A percentile compares a stretch with the other conserved stretches of the same genome.
Conservation (phyloP, 2,113 vertebrate species). For the Leucoraja erinaceus region DNA sequence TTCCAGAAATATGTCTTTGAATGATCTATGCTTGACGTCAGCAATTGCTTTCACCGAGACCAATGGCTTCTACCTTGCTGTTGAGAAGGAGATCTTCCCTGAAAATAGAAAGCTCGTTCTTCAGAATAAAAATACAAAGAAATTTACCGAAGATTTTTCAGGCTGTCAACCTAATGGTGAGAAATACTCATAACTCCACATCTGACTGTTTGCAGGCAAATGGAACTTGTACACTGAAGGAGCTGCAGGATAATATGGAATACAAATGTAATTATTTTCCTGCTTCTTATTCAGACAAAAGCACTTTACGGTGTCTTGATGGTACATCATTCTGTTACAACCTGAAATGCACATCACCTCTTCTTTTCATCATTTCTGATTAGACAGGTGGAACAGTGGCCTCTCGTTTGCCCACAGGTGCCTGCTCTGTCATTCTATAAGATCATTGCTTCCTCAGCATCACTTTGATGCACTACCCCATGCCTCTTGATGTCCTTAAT, state of each 20-base stretch:
- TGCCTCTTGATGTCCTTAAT: too few species aligned
- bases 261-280: not conserved
- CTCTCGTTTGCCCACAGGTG: too few species aligned
- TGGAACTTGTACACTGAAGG: not conserved
- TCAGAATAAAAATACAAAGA: conserved; percentile 23
- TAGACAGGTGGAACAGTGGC: not conserved
- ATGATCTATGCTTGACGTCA: not conserved
- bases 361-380: not conserved
- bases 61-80: conserved; percentile 37
- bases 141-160: conserved; percentile 38
- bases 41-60: conserved; percentile 39
- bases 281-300: not conserved
- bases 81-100: conserved; percentile 19
- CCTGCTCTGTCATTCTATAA: too few species aligned
- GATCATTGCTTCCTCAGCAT: too few species aligned
- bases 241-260: not conserved
- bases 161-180: conserved; percentile 6
- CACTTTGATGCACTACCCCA: too few species aligned
- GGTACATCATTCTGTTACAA: not conserved
- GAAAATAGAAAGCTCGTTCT: conserved; percentile 38
- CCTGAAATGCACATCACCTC: not conserved
- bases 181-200: not conserved
- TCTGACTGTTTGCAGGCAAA: not conserved
- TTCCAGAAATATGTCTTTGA: conserved; percentile 36
- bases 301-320: not conserved